These are phyloP conservation scores for Nyctereutes procyonoides DNA, from an alignment of 2,113 vertebrate genomes.

Conservation along the genomic window DNA sequence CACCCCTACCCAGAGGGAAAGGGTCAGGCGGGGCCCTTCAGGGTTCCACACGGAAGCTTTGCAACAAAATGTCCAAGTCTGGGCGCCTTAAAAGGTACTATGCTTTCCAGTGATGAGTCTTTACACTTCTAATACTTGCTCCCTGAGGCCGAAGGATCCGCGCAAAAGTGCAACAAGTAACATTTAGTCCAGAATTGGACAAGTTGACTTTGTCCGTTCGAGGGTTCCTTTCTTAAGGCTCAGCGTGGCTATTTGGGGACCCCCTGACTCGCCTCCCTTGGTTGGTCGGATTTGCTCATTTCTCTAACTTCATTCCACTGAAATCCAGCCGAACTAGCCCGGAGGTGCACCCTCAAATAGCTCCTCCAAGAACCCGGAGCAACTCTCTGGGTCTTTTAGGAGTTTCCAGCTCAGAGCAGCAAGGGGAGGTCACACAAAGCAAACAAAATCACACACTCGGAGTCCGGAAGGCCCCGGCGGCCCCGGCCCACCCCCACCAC, in stretches of 20 bases:
- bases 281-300: no score
- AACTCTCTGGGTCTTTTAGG: neutral
- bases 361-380: neutral
- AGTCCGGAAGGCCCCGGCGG: neutral
- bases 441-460: neutral
- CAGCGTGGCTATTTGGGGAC: neutral
- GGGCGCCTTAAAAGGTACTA: neutral
- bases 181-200: neutral
- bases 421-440: neutral
- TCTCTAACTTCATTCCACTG: neutral
- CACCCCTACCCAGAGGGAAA: neutral
- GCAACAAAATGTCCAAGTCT: neutral
- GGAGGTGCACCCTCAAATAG: neutral
- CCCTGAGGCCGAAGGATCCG: neutral
- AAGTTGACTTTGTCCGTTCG: accelerated
- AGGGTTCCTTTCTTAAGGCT: neutral
- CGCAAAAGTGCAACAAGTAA: neutral
- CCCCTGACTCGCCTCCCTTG: neutral
- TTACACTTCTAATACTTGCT: neutral
- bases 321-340: neutral
- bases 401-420: neutral
- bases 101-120: neutral
- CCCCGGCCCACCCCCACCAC: neutral
- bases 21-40: neutral
- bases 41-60: neutral